A percentile compares a stretch with the other conserved stretches of the same genome.
Evolutionary conservation across 2,113 vertebrate genomes (phyloP).

Genomic region (Hydrochoerus hydrochaeris): DNA sequence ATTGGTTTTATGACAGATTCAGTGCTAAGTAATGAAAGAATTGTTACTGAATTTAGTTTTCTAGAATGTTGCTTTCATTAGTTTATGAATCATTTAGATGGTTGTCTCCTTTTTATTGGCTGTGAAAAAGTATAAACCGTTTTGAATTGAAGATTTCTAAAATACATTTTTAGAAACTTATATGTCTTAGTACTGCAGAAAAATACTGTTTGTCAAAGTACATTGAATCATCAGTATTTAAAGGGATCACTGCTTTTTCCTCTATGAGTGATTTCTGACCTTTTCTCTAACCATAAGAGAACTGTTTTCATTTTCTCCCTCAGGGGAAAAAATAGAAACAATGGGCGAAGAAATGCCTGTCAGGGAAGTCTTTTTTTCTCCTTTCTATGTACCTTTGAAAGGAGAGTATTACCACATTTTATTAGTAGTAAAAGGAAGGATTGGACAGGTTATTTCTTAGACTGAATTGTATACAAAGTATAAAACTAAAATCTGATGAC

Average conservation of each 20-base stretch:
- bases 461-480: conserved; percentile 37
- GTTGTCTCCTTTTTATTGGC: not conserved
- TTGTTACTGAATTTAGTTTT: conserved; percentile 14
- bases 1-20: not conserved
- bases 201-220: not conserved
- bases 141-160: conserved; percentile 4
- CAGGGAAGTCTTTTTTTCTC: not conserved
- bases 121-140: not conserved
- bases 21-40: not conserved
- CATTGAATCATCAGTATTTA: conserved; percentile 29
- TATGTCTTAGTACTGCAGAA: not conserved
- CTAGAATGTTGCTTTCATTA: not conserved
- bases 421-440: not conserved
- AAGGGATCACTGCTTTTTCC: not conserved
- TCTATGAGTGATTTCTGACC: not conserved
- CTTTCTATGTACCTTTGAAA: not conserved
- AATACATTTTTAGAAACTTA: not conserved
- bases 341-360: not conserved
- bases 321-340: not conserved
- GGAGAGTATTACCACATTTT: not conserved
- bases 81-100: conserved; percentile 1
- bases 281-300: not conserved
- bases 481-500: conserved; percentile 37
- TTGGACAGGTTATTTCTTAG: conserved; percentile 32
- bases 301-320: not conserved